phyloP scores from a whole-genome alignment of 92 coral and sea anemone species.

The Nematostella vectensis region DNA sequence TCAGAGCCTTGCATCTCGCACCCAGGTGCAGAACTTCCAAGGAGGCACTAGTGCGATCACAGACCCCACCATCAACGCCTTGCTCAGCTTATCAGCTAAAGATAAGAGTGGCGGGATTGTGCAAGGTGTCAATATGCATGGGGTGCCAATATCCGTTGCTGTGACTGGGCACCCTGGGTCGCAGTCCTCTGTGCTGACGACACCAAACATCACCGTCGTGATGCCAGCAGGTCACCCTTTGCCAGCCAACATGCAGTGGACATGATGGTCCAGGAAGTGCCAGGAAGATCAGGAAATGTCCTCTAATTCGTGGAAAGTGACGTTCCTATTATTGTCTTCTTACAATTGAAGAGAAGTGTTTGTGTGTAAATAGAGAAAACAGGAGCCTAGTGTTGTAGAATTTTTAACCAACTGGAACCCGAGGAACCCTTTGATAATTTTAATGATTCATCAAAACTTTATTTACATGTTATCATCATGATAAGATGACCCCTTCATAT shows the following conservation, averaged over 20 bases:
- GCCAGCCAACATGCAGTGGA: constrained; percentile 54
- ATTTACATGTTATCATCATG: no score
- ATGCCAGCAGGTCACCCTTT: constrained; percentile 74
- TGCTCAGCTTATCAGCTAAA: constrained; percentile 77
- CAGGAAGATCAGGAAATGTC: no score
- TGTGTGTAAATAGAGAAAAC: no score
- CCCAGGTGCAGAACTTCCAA: constrained; percentile 24
- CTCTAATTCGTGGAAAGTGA: no score
- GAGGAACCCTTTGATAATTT: no score
- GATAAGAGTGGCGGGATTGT: constrained; percentile 68
- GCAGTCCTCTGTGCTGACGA: constrained; percentile 35
- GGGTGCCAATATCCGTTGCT: constrained; percentile 51
- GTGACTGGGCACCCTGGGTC: constrained; percentile 36
- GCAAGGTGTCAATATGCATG: constrained; percentile 49
- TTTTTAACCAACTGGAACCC: no score
- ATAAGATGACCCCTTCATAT: no score
- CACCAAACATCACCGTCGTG: constrained; percentile 75
- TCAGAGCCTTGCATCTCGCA: constrained; percentile 37
- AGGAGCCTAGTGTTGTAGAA: no score
- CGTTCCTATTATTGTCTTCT: no score
- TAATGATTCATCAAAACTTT: no score
- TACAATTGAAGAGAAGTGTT: no score
- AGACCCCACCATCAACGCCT: constrained; percentile 93
- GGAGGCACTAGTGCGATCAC: constrained; percentile 64
- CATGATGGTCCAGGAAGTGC: no score